These are phyloP conservation scores for Macquaria australasica DNA, from an alignment of 2,113 vertebrate genomes.

Conservation along the genomic window DNA sequence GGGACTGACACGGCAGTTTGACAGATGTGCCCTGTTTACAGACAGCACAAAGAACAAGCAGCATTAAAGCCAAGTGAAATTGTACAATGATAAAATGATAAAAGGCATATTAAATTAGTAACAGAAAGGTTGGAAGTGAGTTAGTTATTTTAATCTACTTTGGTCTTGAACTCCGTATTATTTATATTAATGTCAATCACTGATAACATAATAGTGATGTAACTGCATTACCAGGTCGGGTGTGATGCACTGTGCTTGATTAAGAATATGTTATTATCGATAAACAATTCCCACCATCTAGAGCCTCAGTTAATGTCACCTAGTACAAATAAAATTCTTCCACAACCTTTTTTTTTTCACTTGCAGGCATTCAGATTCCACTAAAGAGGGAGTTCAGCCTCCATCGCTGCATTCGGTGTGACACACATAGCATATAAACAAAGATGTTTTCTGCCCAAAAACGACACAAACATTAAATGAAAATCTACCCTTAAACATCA, in stretches of 20 bases:
- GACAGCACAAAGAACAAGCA: conserved; percentile 16
- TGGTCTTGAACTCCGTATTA: conserved; percentile 16
- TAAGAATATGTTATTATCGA: background rate
- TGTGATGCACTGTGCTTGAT: background rate
- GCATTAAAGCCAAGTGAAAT: conserved; percentile 14
- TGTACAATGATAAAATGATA: conserved; percentile 23
- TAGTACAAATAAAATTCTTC: background rate
- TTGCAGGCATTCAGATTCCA: background rate
- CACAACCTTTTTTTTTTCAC: background rate
- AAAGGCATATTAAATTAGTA: conserved; percentile 49
- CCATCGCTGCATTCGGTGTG: too few relatives aligned
- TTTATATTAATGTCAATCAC: conserved; percentile 38
- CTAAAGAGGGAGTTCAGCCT: background rate
- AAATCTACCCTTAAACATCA: background rate
- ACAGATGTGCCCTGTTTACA: conserved; percentile 43
- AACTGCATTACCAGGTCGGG: background rate
- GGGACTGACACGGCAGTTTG: background rate
- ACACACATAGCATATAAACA: background rate
- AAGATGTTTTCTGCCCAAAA: background rate
- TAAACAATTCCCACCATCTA: background rate
- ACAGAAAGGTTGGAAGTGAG: conserved; percentile 32
- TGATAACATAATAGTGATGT: conserved; percentile 1
- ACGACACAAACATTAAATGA: background rate
- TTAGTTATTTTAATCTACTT: background rate
- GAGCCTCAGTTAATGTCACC: conserved; percentile 4